Conservation (phyloP, 92 coral and sea anemone species). For the Phenganax stokvisi region DNA sequence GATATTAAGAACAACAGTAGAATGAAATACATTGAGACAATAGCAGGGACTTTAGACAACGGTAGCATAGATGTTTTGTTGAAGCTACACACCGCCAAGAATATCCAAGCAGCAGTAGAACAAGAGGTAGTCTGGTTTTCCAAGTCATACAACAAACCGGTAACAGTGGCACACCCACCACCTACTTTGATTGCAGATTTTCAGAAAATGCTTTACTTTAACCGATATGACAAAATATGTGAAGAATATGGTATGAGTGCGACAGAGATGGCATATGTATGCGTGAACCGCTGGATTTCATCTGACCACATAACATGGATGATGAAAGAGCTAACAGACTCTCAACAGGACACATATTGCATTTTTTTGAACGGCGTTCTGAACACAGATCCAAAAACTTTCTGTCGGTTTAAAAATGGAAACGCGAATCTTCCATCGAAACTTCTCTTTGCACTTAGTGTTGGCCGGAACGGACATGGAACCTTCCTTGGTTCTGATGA, state of each 20-base stretch:
- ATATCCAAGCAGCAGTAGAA: conserved; percentile 42
- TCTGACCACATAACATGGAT: no score
- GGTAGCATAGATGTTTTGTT: conserved; percentile 29
- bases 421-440: background rate
- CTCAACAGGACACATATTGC: background rate
- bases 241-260: conserved; percentile 13
- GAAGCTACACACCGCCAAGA: conserved; percentile 40
- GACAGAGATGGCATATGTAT: conserved; percentile 1
- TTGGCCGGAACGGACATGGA: conserved; percentile 11
- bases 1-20: conserved; percentile 7
- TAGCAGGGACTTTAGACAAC: conserved; percentile 34
- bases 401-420: background rate
- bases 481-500: no score
- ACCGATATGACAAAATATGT: conserved; percentile 39
- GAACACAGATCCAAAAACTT: background rate
- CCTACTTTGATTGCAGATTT: conserved; percentile 38
- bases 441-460: background rate
- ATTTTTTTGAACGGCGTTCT: background rate
- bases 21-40: conserved; percentile 18
- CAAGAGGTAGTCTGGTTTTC: conserved; percentile 51
- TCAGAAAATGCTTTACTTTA: conserved; percentile 40
- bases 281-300: background rate
- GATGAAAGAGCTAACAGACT: no score
- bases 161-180: conserved; percentile 34
- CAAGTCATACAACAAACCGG: conserved; percentile 31